Conservation (phyloP, 2,797 vertebrate genomes). For the Cryptoblepharus egeriae region DNA sequence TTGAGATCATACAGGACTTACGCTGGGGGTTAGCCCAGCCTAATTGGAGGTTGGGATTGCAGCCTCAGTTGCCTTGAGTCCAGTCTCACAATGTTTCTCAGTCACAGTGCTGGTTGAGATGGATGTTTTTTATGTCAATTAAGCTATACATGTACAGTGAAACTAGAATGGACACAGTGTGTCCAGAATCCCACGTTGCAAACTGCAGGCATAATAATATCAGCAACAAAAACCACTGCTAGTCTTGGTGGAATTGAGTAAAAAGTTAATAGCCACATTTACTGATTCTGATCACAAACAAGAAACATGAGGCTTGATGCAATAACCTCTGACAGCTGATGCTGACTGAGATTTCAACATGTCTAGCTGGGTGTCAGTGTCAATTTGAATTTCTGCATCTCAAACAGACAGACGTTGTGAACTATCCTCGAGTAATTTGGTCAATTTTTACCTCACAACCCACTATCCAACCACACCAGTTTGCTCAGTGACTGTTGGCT, state of each 20-base stretch:
- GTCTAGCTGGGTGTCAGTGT: slow-evolving; percentile 59
- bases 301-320: slow-evolving; percentile 40
- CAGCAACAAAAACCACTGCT: background rate
- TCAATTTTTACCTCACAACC: slow-evolving; percentile 4
- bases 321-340: slow-evolving; percentile 51
- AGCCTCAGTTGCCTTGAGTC: background rate
- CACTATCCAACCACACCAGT: background rate
- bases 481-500: background rate
- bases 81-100: background rate
- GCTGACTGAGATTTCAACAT: slow-evolving; percentile 48
- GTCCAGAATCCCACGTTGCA: slow-evolving; percentile 8
- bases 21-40: too few species aligned
- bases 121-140: background rate
- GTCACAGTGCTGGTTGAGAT: background rate
- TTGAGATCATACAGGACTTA: too few species aligned
- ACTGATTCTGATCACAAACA: slow-evolving; percentile 20
- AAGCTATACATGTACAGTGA: too few species aligned
- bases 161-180: background rate
- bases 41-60: too few species aligned
- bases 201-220: slow-evolving; percentile 23
- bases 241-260: slow-evolving; percentile 18
- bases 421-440: slow-evolving; percentile 36
- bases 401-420: background rate
- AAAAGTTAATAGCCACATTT: slow-evolving; percentile 29
- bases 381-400: slow-evolving; percentile 50